Conservation (phyloP, 1,140 invertebrate genomes). For the Pantala flavescens region DNA sequence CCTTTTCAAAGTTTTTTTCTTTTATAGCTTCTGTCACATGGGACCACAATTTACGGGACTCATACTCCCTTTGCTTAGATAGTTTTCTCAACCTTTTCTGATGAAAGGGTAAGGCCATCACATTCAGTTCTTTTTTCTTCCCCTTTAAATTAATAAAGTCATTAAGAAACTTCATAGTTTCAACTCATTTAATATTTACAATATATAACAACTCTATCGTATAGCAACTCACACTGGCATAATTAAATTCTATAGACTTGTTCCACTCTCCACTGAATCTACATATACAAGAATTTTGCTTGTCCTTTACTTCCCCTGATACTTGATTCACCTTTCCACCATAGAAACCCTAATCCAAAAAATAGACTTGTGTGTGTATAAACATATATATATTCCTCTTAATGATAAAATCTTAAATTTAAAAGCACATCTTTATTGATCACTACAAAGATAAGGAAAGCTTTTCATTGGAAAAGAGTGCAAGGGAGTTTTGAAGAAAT, state of each 20-base stretch:
- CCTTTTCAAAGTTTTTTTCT: slow-evolving; percentile 36
- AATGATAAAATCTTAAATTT: too few species aligned
- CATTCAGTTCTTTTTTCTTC: slow-evolving; percentile 33
- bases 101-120: slow-evolving; percentile 36
- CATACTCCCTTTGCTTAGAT: slow-evolving; percentile 34
- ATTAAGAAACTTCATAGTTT: background rate
- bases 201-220: background rate
- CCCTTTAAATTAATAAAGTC: background rate
- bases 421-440: too few species aligned
- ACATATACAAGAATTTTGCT: background rate
- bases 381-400: too few species aligned
- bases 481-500: too few species aligned
- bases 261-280: background rate
- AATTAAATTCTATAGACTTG: background rate
- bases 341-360: background rate
- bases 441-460: too few species aligned
- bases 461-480: too few species aligned
- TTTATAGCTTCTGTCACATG: slow-evolving; percentile 43
- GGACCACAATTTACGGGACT: slow-evolving; percentile 43
- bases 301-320: background rate
- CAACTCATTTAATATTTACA: too few species aligned
- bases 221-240: background rate
- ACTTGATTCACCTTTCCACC: background rate
- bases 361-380: too few species aligned
- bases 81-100: slow-evolving; percentile 37